These are phyloP conservation scores for Heliconius ismenius DNA, from an alignment of 2,888 invertebrate species.

Conservation along the genomic window DNA sequence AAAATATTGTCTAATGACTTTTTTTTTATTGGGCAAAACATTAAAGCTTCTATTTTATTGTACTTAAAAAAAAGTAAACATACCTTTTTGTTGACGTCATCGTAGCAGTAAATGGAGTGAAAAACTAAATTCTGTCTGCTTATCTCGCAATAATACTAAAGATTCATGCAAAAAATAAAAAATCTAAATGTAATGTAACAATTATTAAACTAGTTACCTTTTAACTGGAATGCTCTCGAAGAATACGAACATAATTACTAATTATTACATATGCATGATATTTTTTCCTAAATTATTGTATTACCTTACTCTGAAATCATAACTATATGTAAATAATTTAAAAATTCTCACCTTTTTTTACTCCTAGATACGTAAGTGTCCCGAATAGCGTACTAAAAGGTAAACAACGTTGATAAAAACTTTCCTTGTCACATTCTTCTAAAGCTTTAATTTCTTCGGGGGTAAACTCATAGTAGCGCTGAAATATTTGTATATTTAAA, in stretches of 20 bases:
- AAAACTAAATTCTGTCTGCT: not conserved
- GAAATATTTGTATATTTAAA: conserved; percentile 39
- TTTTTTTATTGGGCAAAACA: not conserved
- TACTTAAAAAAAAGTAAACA: not conserved
- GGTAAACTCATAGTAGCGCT: conserved; percentile 85
- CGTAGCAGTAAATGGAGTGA: not conserved
- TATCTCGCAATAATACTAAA: not conserved
- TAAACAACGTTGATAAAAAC: conserved; percentile 88
- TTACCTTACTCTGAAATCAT: not conserved
- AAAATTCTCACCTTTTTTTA: conserved; percentile 81
- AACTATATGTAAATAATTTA: not conserved
- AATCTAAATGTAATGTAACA: not conserved
- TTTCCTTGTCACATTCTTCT: conserved; percentile 89
- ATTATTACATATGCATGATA: not conserved
- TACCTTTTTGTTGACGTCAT: not conserved
- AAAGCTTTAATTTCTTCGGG: conserved; percentile 87
- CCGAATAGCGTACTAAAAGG: conserved; percentile 86
- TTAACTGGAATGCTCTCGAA: not conserved
- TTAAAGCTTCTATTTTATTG: not conserved
- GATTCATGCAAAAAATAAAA: not conserved
- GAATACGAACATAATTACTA: not conserved
- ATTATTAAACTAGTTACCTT: not conserved
- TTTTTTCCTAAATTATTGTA: not conserved
- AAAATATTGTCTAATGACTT: not conserved
- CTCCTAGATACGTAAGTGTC: conserved; percentile 83